These are phyloP conservation scores for Clepsis dumicolana DNA, from an alignment of 2,888 invertebrate species.

Conservation along the genomic window DNA sequence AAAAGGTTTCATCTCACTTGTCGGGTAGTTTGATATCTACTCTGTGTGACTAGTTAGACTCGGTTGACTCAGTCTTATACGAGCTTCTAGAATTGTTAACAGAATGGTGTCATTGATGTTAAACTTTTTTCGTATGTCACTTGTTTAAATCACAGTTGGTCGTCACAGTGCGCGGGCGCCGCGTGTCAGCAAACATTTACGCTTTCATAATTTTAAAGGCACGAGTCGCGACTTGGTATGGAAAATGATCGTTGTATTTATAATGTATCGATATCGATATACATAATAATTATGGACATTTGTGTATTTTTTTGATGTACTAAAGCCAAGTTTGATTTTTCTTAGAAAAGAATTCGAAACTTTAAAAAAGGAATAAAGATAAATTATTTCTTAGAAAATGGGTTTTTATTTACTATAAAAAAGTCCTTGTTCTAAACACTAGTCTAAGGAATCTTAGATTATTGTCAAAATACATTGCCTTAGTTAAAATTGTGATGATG, in stretches of 20 bases:
- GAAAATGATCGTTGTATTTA: slow-evolving; percentile 69
- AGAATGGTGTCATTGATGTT: too few relatives aligned
- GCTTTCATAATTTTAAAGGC: slow-evolving; percentile 63
- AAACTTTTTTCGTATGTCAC: neutral
- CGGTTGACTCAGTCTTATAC: too few relatives aligned
- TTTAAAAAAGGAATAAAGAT: slow-evolving; percentile 82
- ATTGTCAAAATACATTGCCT: slow-evolving; percentile 47
- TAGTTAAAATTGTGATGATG: slow-evolving; percentile 49
- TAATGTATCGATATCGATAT: slow-evolving; percentile 76
- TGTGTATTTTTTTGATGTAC: slow-evolving; percentile 85
- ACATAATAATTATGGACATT: slow-evolving; percentile 68
- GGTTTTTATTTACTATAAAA: slow-evolving; percentile 32
- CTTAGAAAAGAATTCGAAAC: slow-evolving; percentile 84
- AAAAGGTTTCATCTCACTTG: neutral
- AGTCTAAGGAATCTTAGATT: slow-evolving; percentile 42
- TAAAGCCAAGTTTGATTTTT: slow-evolving; percentile 84
- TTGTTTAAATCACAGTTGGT: neutral
- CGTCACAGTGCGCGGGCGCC: slow-evolving; percentile 25
- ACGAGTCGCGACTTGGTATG: slow-evolving; percentile 67
- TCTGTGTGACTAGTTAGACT: too few relatives aligned
- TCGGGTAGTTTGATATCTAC: too few relatives aligned
- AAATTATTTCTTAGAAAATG: slow-evolving; percentile 79
- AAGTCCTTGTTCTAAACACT: slow-evolving; percentile 39
- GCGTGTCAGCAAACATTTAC: slow-evolving; percentile 53
- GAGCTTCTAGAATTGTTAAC: too few relatives aligned